Evolutionary conservation across 2,888 invertebrate species (phyloP), one percentile per base, ranked within the genome.

Genomic region (Agrenia bidenticulata): DNA sequence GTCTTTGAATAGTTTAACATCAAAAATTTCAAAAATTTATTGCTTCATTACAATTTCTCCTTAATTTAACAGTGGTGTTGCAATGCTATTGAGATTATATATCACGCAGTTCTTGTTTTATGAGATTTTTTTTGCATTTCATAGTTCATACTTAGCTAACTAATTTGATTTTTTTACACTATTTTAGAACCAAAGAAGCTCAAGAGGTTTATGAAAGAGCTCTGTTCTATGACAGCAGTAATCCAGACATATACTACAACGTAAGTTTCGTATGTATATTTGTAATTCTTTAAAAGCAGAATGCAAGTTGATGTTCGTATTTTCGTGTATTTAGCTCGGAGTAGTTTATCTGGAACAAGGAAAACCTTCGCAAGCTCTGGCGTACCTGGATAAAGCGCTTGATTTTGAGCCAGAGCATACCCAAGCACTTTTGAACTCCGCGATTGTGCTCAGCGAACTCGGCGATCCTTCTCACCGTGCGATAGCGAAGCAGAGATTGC

Each of bases 171-270:
- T n/a, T n/a, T n/a, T n/a, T n/a, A n/a, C n/a, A n/a, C n/a, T n/a
- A n/a, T n/a, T 78, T 45, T 75, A 81, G 94, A 76, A 93, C 94
- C 0, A 88, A 90, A 77, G 95, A 97, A 80, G 96, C 96, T 0
- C 92, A 94, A 80, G 90, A 93, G 79, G 94, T 95, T 41, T 97
- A 97, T 80, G 93, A 94, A 79, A 85, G 90, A 77, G 97, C 96
- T 1, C 82, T 97, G 58, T 85, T 92, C 73, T 94, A 95, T 81
- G 96, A 96, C 80, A 92, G 89, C 79, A 91, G 89, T 77, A 94
- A 94, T 82, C 93, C 94, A 0, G 94, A 94, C 79, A 94, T 94
- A 78, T 94, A 94, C 80, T 94, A 94, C 79, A 94, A 94, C 80
- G 91, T 92, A 82, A 88, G 89, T 86, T 76, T 19, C n/a, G 11